Base-by-base conservation (phyloP, 2,888 invertebrate species). In the Drosophila antonietae region DNA sequence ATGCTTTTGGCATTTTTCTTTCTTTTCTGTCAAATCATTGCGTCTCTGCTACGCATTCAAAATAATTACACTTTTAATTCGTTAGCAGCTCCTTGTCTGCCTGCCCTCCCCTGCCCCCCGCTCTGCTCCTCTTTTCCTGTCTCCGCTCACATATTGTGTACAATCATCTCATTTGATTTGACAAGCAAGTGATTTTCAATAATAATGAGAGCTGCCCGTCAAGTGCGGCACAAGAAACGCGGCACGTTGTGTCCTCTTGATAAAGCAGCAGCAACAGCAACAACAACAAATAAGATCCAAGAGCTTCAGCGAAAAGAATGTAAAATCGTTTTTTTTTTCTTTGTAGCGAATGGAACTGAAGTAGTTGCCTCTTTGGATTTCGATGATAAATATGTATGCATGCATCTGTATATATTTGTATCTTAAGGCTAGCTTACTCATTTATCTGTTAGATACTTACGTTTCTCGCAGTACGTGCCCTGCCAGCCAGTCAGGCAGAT, bases 401-500 rank as follows among this genome's bases (percentile, higher is more conserved):
- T 31, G 18, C 28, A 6, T n/a, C 2, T 41, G 14, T 35, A 1
- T 35, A 10, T 47, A 44, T 28, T 44, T 52, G 18, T n/a, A 49
- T 39, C 44, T 47, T n/a, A n/a, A 10, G 31, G 33, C 41, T 41
- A 37, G 28, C 20, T 57, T 47, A 51, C 28, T 33, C 31, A 37
- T 49, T n/a, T 37, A 53, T 59, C 35, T 57, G 4, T 20, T 12
- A 44, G 51, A 31, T 80, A 95, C 97, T 96, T 95, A 98, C 98
- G 96, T 95, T 95, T 97, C 66, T 97, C 96, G 94, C 98, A 98
- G 93, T 98, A 98, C 91, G 96, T 95, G 77, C 98, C 98, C 78
- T 96, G 96, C 98, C 98, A 99, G 66, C 99, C 99, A 41, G 96
- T 95, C 85, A 96, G 94, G 93, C 98, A 99, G 59, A 97, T 96